phyloP scores from a whole-genome alignment of 2,797 vertebrate species.

The Rhynchotus rufescens region DNA sequence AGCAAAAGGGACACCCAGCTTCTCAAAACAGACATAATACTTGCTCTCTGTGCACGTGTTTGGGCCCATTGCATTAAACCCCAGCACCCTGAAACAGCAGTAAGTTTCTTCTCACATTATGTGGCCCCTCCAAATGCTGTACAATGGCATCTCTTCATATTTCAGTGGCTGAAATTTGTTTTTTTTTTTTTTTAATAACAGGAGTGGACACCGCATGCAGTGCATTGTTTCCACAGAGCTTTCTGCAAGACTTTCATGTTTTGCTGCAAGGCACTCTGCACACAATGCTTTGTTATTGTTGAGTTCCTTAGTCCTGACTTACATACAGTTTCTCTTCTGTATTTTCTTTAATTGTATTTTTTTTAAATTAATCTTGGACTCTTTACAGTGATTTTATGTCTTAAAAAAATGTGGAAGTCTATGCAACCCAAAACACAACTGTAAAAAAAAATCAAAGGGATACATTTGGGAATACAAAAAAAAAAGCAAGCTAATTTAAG shows the following conservation, averaged over 20 bases:
- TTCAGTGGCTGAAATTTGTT: background rate
- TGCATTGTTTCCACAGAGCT: background rate
- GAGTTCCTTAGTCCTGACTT: constrained; percentile 36
- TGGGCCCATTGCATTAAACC: background rate
- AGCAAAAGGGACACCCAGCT: background rate
- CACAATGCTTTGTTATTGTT: constrained; percentile 32
- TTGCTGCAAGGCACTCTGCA: background rate
- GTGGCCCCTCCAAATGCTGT: background rate
- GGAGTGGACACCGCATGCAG: background rate
- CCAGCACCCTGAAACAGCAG: background rate
- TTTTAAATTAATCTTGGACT: background rate
- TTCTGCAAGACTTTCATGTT: constrained; percentile 8
- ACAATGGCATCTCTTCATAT: background rate
- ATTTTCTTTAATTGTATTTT: constrained; percentile 12
- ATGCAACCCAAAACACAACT: constrained; percentile 11
- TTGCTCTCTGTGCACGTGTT: background rate
- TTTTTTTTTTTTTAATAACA: background rate
- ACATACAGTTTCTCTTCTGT: constrained; percentile 1
- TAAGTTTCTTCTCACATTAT: background rate
- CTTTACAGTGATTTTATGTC: constrained; percentile 21
- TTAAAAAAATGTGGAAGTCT: background rate
- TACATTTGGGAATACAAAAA: constrained; percentile 4
- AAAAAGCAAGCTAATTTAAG: constrained; percentile 58
- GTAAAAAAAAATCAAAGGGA: background rate
- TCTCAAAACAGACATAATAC: background rate